phyloP scores from a whole-genome alignment of 2,113 vertebrate species.

The Phalacrocorax pelagicus region DNA sequence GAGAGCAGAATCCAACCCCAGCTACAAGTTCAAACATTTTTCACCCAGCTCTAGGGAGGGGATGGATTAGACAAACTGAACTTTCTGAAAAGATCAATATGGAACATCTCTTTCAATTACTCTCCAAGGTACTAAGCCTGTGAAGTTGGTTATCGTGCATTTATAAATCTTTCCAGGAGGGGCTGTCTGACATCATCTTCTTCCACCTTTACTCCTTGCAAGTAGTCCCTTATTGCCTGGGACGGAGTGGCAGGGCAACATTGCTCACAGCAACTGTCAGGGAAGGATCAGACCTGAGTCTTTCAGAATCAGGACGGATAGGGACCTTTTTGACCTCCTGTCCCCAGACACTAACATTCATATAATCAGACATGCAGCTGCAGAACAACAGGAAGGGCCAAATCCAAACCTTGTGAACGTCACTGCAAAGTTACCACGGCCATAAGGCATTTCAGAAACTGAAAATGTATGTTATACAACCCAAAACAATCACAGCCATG shows the following conservation, averaged over 20 bases:
- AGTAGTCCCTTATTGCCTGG: neutral
- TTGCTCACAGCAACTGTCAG: neutral
- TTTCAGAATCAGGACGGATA: neutral
- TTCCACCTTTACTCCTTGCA: neutral
- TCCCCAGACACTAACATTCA: neutral
- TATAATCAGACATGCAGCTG: neutral
- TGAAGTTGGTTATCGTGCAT: slow-evolving; percentile 58
- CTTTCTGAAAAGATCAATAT: slow-evolving; percentile 71
- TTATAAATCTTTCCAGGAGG: slow-evolving; percentile 63
- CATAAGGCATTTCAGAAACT: neutral
- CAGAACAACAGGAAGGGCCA: neutral
- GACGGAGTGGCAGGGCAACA: neutral
- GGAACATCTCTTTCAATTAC: slow-evolving; percentile 69
- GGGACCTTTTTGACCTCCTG: neutral
- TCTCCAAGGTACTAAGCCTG: slow-evolving; percentile 58
- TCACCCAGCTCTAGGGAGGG: slow-evolving; percentile 3
- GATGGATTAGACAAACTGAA: slow-evolving; percentile 65
- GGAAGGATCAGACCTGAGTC: neutral
- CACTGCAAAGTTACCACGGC: neutral
- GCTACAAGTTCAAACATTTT: slow-evolving; percentile 55
- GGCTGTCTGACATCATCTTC: slow-evolving; percentile 31
- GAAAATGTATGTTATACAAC: neutral
- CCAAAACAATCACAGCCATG: neutral
- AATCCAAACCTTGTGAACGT: neutral
- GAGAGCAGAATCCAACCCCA: slow-evolving; percentile 15